A percentile compares a stretch with the other conserved stretches of the same genome.
These are phyloP conservation scores for Condylostylus longicornis DNA, from an alignment of 1,140 invertebrate genomes.

Conservation along the genomic window DNA sequence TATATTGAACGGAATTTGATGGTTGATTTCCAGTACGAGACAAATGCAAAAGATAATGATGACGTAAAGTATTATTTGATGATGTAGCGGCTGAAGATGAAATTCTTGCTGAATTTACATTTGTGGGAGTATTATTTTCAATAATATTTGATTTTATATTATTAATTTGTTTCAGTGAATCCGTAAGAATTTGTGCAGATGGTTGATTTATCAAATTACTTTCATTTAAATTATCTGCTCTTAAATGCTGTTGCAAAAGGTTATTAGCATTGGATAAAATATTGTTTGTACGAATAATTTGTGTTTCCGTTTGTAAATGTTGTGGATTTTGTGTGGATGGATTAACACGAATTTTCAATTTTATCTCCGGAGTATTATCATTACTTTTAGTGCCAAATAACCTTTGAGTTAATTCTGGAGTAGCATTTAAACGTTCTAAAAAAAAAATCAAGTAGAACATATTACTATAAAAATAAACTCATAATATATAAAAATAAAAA, in stretches of 20 bases:
- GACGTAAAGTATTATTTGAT: conserved; percentile 15
- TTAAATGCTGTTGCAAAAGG: conserved; percentile 20
- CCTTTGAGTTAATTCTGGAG: conserved; percentile 24
- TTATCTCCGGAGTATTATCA: conserved; percentile 16
- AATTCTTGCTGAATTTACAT: no score
- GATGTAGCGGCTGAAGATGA: no score
- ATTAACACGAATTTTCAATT: conserved; percentile 19
- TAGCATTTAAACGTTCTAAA: conserved; percentile 10
- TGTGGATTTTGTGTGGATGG: conserved; percentile 7
- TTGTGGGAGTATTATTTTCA: no score
- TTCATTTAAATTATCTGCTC: no score
- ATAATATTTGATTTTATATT: no score
- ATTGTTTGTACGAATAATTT: conserved; percentile 8
- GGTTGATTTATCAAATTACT: conserved; percentile 4
- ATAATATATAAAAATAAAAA: no score
- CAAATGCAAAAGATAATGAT: conserved; percentile 24
- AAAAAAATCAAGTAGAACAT: no score
- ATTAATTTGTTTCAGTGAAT: no score
- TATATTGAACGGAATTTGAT: conserved; percentile 16
- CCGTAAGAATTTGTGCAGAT: no score
- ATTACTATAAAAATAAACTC: no score
- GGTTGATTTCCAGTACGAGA: conserved; percentile 13
- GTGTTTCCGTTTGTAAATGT: conserved; percentile 4
- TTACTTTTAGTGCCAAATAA: conserved; percentile 21
- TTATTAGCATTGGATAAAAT: conserved; percentile 31